A percentile compares a stretch with the other conserved stretches of the same genome.
These are phyloP conservation scores for Rhombomys opimus DNA, from an alignment of 2,113 vertebrate genomes.

Conservation along the genomic window DNA sequence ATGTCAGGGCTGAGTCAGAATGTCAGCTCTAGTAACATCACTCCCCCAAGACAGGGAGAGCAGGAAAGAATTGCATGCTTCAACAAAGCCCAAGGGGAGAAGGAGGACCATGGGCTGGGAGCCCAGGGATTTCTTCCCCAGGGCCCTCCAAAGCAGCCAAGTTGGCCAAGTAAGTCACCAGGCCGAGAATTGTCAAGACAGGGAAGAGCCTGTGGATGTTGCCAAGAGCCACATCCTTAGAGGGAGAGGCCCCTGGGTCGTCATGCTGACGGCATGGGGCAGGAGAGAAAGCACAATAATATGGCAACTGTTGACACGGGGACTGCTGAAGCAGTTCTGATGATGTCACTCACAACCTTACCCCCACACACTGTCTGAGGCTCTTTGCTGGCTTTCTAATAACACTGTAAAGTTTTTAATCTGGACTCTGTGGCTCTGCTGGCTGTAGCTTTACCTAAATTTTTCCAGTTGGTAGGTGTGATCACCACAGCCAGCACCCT, in stretches of 20 bases:
- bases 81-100: slow-evolving; percentile 52
- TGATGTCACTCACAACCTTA: neutral
- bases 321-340: neutral
- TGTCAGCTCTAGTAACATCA: slow-evolving; percentile 64
- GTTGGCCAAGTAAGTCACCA: slow-evolving; percentile 63
- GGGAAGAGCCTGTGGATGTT: neutral
- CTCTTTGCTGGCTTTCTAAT: neutral
- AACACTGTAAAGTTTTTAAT: neutral
- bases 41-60: neutral
- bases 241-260: neutral
- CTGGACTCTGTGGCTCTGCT: neutral
- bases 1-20: slow-evolving; percentile 75
- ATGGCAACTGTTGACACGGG: neutral
- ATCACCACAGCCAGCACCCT: neutral
- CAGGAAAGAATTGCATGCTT: neutral
- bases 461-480: neutral
- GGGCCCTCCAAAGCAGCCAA: neutral
- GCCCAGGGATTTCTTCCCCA: slow-evolving; percentile 39
- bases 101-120: neutral
- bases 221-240: neutral
- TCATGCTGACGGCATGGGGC: accelerated
- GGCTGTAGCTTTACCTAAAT: neutral
- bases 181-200: neutral
- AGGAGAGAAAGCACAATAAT: neutral
- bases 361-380: neutral